phyloP scores from a whole-genome alignment of 2,888 invertebrate species.

The Agrochola lota region DNA sequence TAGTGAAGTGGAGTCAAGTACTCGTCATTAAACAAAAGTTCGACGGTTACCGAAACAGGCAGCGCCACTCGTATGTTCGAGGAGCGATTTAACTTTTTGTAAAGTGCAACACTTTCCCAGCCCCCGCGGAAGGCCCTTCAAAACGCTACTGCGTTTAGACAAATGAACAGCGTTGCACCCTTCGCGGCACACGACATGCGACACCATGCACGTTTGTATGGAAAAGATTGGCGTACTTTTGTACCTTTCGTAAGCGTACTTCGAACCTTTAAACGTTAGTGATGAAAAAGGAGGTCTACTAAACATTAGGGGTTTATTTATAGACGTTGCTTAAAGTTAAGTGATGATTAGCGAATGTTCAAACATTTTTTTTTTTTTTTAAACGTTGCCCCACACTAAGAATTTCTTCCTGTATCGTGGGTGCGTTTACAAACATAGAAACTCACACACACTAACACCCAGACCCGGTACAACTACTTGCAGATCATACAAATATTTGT shows the following conservation, averaged over 20 bases:
- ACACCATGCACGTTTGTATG: conserved; percentile 61
- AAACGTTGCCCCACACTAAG: too few species aligned
- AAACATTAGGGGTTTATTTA: too few species aligned
- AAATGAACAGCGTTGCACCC: conserved; percentile 89
- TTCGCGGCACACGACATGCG: conserved; percentile 82
- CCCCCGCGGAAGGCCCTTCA: conserved; percentile 83
- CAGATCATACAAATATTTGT: too few species aligned
- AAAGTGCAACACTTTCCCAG: conserved; percentile 90
- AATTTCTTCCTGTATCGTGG: too few species aligned
- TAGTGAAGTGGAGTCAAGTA: conserved; percentile 69
- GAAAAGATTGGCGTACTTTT: conserved; percentile 56
- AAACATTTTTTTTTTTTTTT: too few species aligned
- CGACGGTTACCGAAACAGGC: conserved; percentile 77
- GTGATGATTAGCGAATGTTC: too few species aligned
- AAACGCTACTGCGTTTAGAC: conserved; percentile 88
- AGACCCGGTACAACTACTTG: too few species aligned
- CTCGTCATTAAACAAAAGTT: conserved; percentile 76
- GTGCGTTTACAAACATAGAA: too few species aligned
- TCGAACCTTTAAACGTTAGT: conserved; percentile 1
- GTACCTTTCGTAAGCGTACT: conserved; percentile 30
- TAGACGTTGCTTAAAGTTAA: too few species aligned
- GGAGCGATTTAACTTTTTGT: conserved; percentile 88
- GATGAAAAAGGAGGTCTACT: not conserved
- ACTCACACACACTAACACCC: too few species aligned
- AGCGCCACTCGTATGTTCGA: conserved; percentile 75